Evolutionary conservation across 2,797 vertebrate species (phyloP).

Genomic region (Semaprochilodus insignis): DNA sequence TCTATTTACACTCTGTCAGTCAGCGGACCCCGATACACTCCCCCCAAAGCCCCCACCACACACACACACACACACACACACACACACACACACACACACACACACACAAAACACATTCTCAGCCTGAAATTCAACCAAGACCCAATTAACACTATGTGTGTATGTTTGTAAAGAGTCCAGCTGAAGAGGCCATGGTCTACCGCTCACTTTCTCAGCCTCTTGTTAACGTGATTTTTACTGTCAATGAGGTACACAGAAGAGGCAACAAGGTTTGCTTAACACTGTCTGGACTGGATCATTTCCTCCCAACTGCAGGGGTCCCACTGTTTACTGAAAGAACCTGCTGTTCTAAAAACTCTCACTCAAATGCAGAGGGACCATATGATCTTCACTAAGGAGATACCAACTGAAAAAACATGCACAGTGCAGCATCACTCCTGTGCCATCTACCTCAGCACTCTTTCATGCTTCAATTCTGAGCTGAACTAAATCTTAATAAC

Average conservation of each 20-base stretch:
- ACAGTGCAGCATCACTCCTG: background rate
- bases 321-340: constrained; percentile 14
- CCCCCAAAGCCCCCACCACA: background rate
- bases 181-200: constrained; percentile 36
- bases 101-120: constrained; percentile 29
- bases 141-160: constrained; percentile 31
- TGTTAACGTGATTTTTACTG: constrained; percentile 44
- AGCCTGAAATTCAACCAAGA: constrained; percentile 33
- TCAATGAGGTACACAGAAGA: constrained; percentile 39
- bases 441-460: background rate
- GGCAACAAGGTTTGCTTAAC: constrained; percentile 27
- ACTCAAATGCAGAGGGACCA: background rate
- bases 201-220: constrained; percentile 40
- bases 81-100: constrained; percentile 18
- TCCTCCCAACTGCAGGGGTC: constrained; percentile 27
- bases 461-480: background rate
- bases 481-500: constrained; percentile 11
- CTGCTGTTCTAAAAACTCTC: background rate
- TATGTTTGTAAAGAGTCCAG: constrained; percentile 8
- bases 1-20: constrained; percentile 40
- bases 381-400: background rate
- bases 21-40: constrained; percentile 23
- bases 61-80: constrained; percentile 20
- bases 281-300: constrained; percentile 14
- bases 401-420: background rate